phyloP scores from a whole-genome alignment of 35 echinoderm and acorn worm species.

The Strongylocentrotus purpuratus region DNA sequence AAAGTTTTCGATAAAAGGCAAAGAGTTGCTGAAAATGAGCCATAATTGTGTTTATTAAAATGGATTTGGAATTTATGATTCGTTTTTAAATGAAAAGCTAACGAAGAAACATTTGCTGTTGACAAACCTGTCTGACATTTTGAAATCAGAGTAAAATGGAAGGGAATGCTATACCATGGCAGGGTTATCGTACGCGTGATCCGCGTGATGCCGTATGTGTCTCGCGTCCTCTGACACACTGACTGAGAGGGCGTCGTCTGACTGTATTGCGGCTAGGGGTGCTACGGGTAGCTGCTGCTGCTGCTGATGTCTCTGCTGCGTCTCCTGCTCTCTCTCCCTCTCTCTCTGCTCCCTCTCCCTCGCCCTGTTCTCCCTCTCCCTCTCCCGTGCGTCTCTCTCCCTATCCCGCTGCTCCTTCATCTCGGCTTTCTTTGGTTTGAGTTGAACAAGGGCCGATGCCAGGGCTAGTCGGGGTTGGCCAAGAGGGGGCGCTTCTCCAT shows the following conservation, averaged over 20 bases:
- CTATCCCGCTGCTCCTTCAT: constrained; percentile 14
- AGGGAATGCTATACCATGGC: constrained; percentile 69
- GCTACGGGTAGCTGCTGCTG: background rate
- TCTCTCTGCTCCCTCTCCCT: constrained; percentile 17
- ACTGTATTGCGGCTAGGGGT: background rate
- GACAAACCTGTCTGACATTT: background rate
- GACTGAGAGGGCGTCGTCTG: background rate
- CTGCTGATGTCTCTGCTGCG: background rate
- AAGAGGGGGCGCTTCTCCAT: constrained; percentile 43
- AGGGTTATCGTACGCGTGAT: constrained; percentile 54
- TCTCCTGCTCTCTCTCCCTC: constrained; percentile 18
- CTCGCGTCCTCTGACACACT: constrained; percentile 19
- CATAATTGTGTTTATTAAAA: background rate
- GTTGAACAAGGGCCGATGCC: constrained; percentile 56
- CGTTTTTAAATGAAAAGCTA: background rate
- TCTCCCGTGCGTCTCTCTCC: background rate
- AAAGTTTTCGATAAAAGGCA: background rate
- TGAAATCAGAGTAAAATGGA: constrained; percentile 20
- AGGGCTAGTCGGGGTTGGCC: constrained; percentile 46
- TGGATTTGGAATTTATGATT: background rate
- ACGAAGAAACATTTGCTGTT: background rate
- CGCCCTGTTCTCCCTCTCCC: background rate
- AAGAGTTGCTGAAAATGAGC: background rate
- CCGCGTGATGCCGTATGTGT: constrained; percentile 37
- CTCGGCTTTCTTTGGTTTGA: constrained; percentile 58